Conservation (phyloP, 2,888 invertebrate species). For the Harpagoxenus sublaevis region DNA sequence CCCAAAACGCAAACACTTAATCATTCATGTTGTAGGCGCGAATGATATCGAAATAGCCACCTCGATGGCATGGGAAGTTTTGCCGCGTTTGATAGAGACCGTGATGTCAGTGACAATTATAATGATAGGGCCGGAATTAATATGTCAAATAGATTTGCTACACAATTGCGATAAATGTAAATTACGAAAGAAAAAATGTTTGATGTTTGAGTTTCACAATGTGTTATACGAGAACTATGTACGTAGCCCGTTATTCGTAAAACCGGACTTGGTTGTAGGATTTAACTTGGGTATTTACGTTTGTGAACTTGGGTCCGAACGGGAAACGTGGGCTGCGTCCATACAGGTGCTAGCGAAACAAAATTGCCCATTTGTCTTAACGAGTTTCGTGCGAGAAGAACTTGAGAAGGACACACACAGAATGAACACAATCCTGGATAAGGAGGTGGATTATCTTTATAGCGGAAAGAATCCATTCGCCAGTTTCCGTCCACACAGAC, state of each 20-base stretch:
- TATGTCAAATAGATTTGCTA: too few relatives aligned
- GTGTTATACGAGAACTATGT: conserved; percentile 76
- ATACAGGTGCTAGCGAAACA: conserved; percentile 72
- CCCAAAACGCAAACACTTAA: conserved; percentile 51
- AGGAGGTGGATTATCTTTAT: conserved; percentile 60
- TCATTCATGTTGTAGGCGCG: conserved; percentile 84
- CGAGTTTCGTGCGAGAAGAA: conserved; percentile 78
- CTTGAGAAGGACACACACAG: conserved; percentile 73
- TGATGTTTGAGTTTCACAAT: conserved; percentile 42
- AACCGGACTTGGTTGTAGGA: conserved; percentile 78
- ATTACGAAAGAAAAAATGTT: too few relatives aligned
- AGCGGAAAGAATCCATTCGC: conserved; percentile 78
- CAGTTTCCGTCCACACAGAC: conserved; percentile 80
- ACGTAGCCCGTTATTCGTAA: conserved; percentile 62
- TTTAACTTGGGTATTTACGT: conserved; percentile 82
- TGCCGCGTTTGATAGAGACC: conserved; percentile 81
- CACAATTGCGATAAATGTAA: too few relatives aligned
- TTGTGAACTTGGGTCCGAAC: conserved; percentile 59
- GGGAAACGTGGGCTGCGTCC: conserved; percentile 63
- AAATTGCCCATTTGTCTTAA: conserved; percentile 79
- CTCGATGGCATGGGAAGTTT: conserved; percentile 80
- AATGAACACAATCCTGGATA: conserved; percentile 72
- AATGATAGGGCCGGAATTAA: conserved; percentile 83
- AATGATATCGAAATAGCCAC: conserved; percentile 78
- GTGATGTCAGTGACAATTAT: conserved; percentile 74